Evolutionary conservation across 2,113 vertebrate genomes (phyloP).

Genomic region (Camarhynchus parvulus): DNA sequence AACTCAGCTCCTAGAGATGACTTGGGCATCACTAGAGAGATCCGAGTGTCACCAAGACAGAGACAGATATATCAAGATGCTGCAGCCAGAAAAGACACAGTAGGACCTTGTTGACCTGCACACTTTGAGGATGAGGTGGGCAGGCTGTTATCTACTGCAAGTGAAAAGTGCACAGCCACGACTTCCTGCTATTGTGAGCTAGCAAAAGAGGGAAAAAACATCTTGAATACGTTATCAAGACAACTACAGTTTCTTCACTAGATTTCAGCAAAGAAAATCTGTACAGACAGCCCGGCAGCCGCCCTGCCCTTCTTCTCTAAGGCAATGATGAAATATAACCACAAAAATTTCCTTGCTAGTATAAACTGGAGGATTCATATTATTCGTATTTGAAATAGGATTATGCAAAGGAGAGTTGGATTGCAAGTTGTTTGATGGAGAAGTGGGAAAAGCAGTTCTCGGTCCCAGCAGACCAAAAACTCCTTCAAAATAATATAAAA

Average conservation of each 20-base stretch:
- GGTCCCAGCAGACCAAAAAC: conserved; percentile 6
- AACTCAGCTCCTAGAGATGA: background rate
- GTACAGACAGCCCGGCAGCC: conserved; percentile 17
- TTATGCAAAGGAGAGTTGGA: conserved; percentile 38
- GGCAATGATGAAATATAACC: conserved; percentile 27
- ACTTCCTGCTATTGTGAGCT: background rate
- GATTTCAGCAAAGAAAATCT: conserved; percentile 45
- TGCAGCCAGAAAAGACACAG: background rate
- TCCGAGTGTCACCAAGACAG: background rate
- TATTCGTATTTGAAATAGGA: conserved; percentile 31
- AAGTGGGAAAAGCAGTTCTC: conserved; percentile 10
- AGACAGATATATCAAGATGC: background rate
- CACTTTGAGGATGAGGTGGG: background rate
- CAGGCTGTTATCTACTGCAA: background rate
- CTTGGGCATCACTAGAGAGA: background rate
- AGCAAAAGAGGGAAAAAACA: background rate
- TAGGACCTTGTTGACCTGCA: background rate
- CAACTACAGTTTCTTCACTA: background rate
- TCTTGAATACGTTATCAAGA: background rate
- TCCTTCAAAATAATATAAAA: conserved; percentile 22
- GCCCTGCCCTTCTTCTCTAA: conserved; percentile 11
- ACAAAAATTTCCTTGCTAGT: conserved; percentile 12
- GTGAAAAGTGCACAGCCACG: background rate
- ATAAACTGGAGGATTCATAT: conserved; percentile 30
- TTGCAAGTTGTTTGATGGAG: background rate